Base-by-base conservation (phyloP, 2,888 invertebrate species). In the Lymantria dispar region DNA sequence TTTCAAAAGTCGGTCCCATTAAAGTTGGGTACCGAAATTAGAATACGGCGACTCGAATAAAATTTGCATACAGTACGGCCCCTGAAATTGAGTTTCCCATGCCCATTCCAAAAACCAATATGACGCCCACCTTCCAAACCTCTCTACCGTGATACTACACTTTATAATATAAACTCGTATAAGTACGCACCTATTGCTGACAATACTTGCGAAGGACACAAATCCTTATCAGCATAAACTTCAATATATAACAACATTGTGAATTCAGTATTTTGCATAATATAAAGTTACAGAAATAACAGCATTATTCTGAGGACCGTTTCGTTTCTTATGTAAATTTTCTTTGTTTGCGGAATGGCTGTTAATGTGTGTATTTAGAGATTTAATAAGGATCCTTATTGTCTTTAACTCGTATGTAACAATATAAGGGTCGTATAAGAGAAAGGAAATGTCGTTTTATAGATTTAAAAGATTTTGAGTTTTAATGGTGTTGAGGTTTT, bases 21-120 rank as follows among this genome's bases (percentile, higher is more conserved):
- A 59, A 67, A 65, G 52, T 58, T 50, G 50, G 54, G 50, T 46
- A 40, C 49, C 49, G 42, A 70, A 74, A 74, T 76, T 76, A 72
- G 70, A 69, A 72, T 78, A 70, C 64, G 67, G 68, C 60, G 61
- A 63, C 60, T 57, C 49, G 66, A 56, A 58, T 62, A 51, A 63
- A 62, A 79, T 81, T 80, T 78, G 71, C 80, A 80, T 80, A 73
- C 66, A 68, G 68, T 67, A 62, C 59, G 68, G 53, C 57, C 63
- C 62, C 51, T 69, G 58, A 75, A 78, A 80, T 79, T 76, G 78
- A 71, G 78, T 76, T 73, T 75, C 60, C 59, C 68, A 58, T 72
- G 63, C 72, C 66, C 65, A 60, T 60, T 53, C 64, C 55, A 56
- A 75, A n/a, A 80, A 76, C 77, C 76, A 80, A 77, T 80, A 78